Conservation (phyloP, 2,113 vertebrate species). For the Lethenteron reissneri region DNA sequence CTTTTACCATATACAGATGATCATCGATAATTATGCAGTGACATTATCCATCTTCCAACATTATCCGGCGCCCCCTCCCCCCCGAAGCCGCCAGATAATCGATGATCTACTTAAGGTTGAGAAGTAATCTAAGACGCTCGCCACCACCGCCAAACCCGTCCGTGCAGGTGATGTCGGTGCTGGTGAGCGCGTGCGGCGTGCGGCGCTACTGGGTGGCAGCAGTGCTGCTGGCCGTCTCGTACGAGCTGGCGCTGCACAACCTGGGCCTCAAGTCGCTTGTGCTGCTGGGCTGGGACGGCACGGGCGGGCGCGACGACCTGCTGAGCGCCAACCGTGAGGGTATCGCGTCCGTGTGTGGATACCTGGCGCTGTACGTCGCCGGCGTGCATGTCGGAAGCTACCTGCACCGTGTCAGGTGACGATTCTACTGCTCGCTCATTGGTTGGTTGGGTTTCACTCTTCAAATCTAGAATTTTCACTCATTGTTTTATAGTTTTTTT, state of each 20-base stretch:
- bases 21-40: too few relatives aligned
- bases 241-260: not conserved
- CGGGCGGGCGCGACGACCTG: not conserved
- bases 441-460: too few relatives aligned
- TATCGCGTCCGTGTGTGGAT: constrained; percentile 1
- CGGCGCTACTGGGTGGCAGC: not conserved
- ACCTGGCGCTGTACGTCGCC: constrained; percentile 1
- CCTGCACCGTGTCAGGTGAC: not conserved
- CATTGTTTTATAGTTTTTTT: too few relatives aligned
- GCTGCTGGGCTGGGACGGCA: not conserved
- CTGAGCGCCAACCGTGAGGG: not conserved
- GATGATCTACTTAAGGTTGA: too few relatives aligned
- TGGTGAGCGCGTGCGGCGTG: not conserved
- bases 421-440: not conserved
- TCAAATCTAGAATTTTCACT: too few relatives aligned
- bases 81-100: too few relatives aligned
- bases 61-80: too few relatives aligned
- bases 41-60: too few relatives aligned
- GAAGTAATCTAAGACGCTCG: too few relatives aligned
- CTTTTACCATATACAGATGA: too few relatives aligned
- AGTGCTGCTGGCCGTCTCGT: not conserved
- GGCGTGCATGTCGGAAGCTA: not conserved
- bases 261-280: constrained; percentile 1
- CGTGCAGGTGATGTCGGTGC: not conserved
- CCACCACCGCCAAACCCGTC: too few relatives aligned